A percentile compares a stretch with the other conserved stretches of the same genome.
These are phyloP conservation scores for Edolisoma coerulescens DNA, from an alignment of 2,113 vertebrate genomes.

Conservation along the genomic window DNA sequence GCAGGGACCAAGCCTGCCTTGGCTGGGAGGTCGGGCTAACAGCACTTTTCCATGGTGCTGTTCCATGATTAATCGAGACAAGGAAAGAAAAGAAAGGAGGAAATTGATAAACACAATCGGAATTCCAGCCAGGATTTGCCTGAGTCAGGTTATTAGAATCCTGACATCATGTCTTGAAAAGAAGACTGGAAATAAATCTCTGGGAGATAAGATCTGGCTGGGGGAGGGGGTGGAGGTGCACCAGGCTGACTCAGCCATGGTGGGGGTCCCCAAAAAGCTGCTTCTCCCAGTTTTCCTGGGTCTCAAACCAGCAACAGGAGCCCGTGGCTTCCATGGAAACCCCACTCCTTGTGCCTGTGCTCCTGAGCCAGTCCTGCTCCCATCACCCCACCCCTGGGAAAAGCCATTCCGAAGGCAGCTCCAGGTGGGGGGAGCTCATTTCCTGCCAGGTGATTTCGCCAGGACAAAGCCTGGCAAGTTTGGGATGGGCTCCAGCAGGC, in stretches of 20 bases:
- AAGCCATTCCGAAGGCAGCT: not conserved
- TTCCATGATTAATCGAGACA: conserved; percentile 1
- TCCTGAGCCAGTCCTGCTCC: not conserved
- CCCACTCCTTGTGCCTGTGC: not conserved
- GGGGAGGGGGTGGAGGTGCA: not conserved
- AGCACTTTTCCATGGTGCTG: conserved; percentile 37
- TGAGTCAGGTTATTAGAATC: conserved; percentile 28
- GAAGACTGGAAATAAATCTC: conserved; percentile 35
- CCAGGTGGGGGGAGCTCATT: not conserved
- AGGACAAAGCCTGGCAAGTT: not conserved
- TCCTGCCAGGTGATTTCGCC: not conserved
- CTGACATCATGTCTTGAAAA: conserved; percentile 67
- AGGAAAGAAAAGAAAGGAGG: not conserved
- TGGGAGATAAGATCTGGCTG: not conserved
- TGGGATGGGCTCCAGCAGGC: not conserved
- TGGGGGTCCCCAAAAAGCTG: not conserved
- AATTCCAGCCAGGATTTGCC: conserved; percentile 17
- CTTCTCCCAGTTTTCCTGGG: fast-evolving
- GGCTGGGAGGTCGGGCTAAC: conserved; percentile 22
- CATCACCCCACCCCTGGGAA: not conserved
- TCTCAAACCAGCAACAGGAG: not conserved
- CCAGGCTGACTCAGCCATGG: not conserved
- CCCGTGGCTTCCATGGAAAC: not conserved
- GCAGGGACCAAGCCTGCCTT: conserved; percentile 13
- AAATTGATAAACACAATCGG: conserved; percentile 31